These are phyloP conservation scores for Sturnus vulgaris DNA, from an alignment of 2,113 vertebrate genomes.

Conservation along the genomic window DNA sequence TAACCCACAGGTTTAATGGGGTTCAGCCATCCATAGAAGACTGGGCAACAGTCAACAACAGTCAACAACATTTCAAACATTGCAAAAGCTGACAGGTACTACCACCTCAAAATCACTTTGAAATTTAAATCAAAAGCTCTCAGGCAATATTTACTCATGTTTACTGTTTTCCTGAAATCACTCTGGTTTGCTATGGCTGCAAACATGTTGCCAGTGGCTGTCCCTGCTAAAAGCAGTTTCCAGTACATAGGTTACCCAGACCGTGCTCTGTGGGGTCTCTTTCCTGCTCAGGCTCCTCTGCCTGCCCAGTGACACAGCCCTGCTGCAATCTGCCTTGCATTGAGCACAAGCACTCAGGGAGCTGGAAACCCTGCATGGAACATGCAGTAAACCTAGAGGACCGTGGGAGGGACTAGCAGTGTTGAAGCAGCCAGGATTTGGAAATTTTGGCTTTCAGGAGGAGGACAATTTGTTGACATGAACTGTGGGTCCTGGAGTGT, in stretches of 20 bases:
- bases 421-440: not conserved
- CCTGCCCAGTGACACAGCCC: not conserved
- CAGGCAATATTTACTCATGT: not conserved
- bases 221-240: not conserved
- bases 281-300: not conserved
- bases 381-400: not conserved
- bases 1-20: not conserved
- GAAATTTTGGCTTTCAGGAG: not conserved
- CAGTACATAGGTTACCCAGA: not conserved
- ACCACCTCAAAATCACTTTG: not conserved
- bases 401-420: not conserved
- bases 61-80: not conserved
- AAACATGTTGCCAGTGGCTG: not conserved
- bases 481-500: not conserved
- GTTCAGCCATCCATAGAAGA: not conserved
- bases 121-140: not conserved
- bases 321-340: not conserved
- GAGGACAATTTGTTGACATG: not conserved
- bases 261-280: not conserved
- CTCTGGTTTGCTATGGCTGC: not conserved
- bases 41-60: too few species aligned
- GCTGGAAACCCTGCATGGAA: not conserved
- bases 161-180: not conserved
- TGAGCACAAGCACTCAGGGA: not conserved
- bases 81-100: not conserved